Conservation (phyloP, 2,797 vertebrate genomes). For the Nannoperca australis region DNA sequence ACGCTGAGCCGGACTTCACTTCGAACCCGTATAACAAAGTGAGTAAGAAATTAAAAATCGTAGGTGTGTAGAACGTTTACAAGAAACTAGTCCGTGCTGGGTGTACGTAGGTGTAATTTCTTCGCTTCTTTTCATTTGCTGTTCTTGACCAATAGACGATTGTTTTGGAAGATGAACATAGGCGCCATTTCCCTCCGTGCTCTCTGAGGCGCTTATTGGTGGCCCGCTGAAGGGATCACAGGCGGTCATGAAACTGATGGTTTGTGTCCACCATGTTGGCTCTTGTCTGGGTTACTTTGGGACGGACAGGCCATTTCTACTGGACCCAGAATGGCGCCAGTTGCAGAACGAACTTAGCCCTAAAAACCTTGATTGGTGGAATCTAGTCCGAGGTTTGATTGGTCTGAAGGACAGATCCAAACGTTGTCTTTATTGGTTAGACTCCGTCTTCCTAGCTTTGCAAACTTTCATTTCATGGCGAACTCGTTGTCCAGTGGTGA, state of each 20-base stretch:
- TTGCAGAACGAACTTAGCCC: conserved; percentile 85
- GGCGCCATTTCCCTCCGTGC: conserved; percentile 91
- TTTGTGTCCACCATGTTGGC: conserved; percentile 83
- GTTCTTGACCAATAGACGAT: conserved; percentile 89
- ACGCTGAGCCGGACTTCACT: conserved; percentile 83
- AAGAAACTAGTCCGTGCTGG: conserved; percentile 18
- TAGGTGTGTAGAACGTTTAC: conserved; percentile 17
- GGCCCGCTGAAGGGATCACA: conserved; percentile 86
- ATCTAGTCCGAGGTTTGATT: conserved; percentile 93
- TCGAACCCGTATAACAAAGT: conserved; percentile 83
- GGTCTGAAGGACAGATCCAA: conserved; percentile 92
- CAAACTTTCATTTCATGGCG: conserved; percentile 79
- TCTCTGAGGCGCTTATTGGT: conserved; percentile 91
- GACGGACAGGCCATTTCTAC: conserved; percentile 7
- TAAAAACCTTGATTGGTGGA: conserved; percentile 93
- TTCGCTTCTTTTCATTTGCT: conserved; percentile 80
- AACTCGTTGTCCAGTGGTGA: conserved; percentile 49
- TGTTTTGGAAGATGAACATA: conserved; percentile 91
- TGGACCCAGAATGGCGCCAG: conserved; percentile 86
- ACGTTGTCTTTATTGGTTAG: conserved; percentile 92
- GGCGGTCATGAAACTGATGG: conserved; percentile 80
- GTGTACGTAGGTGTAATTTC: conserved; percentile 56
- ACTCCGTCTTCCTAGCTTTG: conserved; percentile 82
- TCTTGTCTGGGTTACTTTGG: not conserved
- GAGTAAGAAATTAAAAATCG: conserved; percentile 75